Evolutionary conservation across 2,888 invertebrate species (phyloP).

Genomic region (Leucania comma): DNA sequence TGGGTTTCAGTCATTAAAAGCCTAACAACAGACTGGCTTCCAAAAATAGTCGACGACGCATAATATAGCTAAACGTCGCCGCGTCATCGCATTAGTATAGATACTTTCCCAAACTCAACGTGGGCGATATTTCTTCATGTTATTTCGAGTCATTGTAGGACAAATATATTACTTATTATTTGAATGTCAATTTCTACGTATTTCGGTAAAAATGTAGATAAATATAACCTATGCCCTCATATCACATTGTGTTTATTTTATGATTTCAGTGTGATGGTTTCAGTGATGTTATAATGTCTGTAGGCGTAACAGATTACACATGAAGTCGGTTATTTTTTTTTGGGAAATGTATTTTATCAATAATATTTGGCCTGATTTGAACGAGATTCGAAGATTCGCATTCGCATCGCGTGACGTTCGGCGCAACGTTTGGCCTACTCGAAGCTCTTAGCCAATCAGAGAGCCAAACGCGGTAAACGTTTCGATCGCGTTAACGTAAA

Average conservation of each 20-base stretch:
- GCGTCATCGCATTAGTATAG: background rate
- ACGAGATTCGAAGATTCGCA: too few species aligned
- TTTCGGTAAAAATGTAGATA: slow-evolving; percentile 9
- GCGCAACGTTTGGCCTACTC: too few species aligned
- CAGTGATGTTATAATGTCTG: too few species aligned
- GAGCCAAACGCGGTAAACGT: too few species aligned
- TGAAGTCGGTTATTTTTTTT: too few species aligned
- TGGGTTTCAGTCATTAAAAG: too few species aligned
- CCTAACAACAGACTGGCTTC: too few species aligned
- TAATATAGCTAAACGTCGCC: too few species aligned
- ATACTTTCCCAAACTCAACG: background rate
- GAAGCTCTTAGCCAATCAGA: too few species aligned
- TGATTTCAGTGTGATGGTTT: slow-evolving; percentile 20
- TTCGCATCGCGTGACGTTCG: too few species aligned
- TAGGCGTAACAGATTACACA: background rate
- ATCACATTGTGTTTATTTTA: background rate
- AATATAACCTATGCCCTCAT: background rate
- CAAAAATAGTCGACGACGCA: too few species aligned
- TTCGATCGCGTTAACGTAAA: too few species aligned
- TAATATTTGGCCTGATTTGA: background rate
- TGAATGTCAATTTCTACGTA: slow-evolving; percentile 11
- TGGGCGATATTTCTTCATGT: background rate
- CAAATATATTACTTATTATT: slow-evolving; percentile 19
- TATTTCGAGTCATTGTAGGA: slow-evolving; percentile 12
- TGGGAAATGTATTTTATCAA: background rate